phyloP scores from a whole-genome alignment of 2,797 vertebrate genomes.

The Lagodon rhomboides region DNA sequence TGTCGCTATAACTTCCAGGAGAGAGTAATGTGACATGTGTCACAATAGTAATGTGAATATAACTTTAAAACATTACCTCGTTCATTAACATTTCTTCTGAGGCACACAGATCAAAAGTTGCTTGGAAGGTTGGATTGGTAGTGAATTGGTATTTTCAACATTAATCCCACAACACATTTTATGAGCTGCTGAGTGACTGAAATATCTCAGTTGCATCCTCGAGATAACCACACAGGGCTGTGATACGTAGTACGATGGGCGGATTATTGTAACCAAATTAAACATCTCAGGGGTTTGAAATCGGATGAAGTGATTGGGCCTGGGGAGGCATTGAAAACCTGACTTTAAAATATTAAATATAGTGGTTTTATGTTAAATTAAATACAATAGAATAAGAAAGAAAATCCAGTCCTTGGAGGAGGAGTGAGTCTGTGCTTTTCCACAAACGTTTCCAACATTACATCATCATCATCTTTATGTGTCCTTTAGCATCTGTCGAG shows the following conservation, averaged over 20 bases:
- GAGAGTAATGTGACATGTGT: too few species aligned
- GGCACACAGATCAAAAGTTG: not conserved
- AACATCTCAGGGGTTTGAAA: not conserved
- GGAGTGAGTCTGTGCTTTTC: not conserved
- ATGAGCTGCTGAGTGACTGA: constrained; percentile 14
- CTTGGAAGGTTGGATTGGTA: not conserved
- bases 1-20: too few species aligned
- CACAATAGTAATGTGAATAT: too few species aligned
- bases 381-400: not conserved
- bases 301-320: too few species aligned
- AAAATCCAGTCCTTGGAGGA: constrained; percentile 11
- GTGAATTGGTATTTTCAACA: not conserved
- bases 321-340: not conserved
- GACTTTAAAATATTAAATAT: not conserved
- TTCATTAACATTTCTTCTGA: too few species aligned
- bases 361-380: not conserved
- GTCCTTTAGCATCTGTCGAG: constrained; percentile 9
- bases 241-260: not conserved
- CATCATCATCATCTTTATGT: not conserved
- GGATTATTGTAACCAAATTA: not conserved
- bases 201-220: not conserved
- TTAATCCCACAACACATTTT: not conserved
- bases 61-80: too few species aligned
- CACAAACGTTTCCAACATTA: not conserved
- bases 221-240: not conserved